Base-by-base conservation (phyloP, 2,888 invertebrate species). In the Halocaridina rubra region DNA sequence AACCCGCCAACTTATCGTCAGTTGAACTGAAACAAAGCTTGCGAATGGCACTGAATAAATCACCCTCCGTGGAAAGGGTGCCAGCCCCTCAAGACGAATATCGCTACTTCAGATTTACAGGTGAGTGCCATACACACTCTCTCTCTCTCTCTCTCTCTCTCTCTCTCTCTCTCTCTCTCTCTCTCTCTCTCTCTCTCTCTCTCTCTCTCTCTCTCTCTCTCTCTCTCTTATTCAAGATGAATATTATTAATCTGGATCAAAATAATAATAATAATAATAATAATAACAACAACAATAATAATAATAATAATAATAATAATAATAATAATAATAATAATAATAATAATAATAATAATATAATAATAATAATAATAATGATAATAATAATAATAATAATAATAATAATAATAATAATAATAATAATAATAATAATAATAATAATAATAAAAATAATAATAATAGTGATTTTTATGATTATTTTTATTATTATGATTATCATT, bases 1-100 rank as follows among this genome's bases (percentile, higher is more conserved):
- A 82, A 27, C 79, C 82, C 3, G 29, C 86, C 22, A 81, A 74
- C 67, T 61, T 75, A 29, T 86, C 86, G 0, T 86, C 86, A 2
- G 86, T 86, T n/a, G 82, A 86, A 69, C 61, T 86, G 22, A 86
- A 86, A 67, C 86, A 86, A 69, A 86, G 82, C 53, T 76, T 86
- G 10, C 64, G 86, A 27, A 86, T 86, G 86, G 86, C 86, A 0
- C 86, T 86, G 39, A 86, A 82, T 30, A 86, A 86, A 27, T 82
- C 86, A 10, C 86, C 86, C 24, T 86, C 80, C 0, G 86, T 86
- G 13, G 76, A 80, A 4, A 74, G 82, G n/a, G 75, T 86, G 19
- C 16, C 30, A 0, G 22, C 32, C 71, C n/a, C 76, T 1, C 80
- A 81, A 24, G 86, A 86, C 76, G 80, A 84, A 30, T 82, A 82